Conservation (phyloP, 2,888 invertebrate species). For the Clivina fossor region DNA sequence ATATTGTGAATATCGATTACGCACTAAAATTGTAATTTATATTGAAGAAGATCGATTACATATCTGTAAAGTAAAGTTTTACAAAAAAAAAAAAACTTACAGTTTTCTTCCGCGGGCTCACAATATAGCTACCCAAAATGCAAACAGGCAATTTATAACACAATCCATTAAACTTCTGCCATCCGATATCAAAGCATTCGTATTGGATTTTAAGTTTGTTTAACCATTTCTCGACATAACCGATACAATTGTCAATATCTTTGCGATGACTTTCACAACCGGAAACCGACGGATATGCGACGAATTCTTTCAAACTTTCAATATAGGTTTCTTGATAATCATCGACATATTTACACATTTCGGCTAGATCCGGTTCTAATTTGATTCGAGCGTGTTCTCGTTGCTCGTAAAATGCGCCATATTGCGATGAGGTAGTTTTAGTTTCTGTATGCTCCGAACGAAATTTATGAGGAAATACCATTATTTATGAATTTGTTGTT, state of each 20-base stretch:
- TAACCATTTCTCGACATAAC: constrained; percentile 51
- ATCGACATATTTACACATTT: constrained; percentile 52
- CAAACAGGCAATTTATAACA: constrained; percentile 50
- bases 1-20: too few species aligned
- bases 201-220: constrained; percentile 50
- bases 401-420: constrained; percentile 49
- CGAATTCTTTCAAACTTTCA: constrained; percentile 47
- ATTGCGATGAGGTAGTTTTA: constrained; percentile 48
- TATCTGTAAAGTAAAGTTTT: too few species aligned
- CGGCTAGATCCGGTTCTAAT: constrained; percentile 49
- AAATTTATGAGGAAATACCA: constrained; percentile 52
- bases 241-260: constrained; percentile 48
- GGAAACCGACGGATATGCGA: constrained; percentile 51
- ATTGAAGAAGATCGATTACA: not conserved
- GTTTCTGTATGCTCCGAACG: constrained; percentile 52
- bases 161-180: constrained; percentile 46
- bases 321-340: constrained; percentile 46
- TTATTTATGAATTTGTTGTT: constrained; percentile 35
- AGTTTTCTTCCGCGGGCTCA: constrained; percentile 49
- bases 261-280: constrained; percentile 45
- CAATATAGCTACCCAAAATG: constrained; percentile 50
- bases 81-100: constrained; percentile 44
- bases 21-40: not conserved
- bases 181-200: constrained; percentile 51
- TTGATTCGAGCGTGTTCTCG: constrained; percentile 46